Evolutionary conservation across 2,888 invertebrate species (phyloP).

Genomic region (Archaeoteleia sp.): DNA sequence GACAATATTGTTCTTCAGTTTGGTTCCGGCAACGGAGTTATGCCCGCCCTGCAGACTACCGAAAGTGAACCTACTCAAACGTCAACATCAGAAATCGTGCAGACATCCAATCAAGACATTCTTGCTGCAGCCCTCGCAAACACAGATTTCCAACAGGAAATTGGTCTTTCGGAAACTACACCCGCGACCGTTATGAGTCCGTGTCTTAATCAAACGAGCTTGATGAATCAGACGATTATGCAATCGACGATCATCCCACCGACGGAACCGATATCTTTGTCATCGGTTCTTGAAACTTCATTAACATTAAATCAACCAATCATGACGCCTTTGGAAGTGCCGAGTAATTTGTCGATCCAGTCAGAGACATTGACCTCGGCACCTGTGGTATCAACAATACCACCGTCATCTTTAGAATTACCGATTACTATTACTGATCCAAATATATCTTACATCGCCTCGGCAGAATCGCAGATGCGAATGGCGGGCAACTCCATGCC

Average conservation of each 20-base stretch:
- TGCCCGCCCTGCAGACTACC: slow-evolving; percentile 59
- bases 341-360: slow-evolving; percentile 76
- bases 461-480: slow-evolving; percentile 60
- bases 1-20: slow-evolving; percentile 77
- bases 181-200: slow-evolving; percentile 74
- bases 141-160: slow-evolving; percentile 82
- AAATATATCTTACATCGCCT: slow-evolving; percentile 76
- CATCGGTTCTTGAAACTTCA: slow-evolving; percentile 85
- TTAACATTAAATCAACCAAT: slow-evolving; percentile 86
- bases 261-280: slow-evolving; percentile 76
- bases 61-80: slow-evolving; percentile 74
- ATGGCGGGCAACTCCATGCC: slow-evolving; percentile 69
- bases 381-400: slow-evolving; percentile 76
- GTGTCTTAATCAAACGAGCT: slow-evolving; percentile 77
- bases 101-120: slow-evolving; percentile 80
- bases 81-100: slow-evolving; percentile 60
- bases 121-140: slow-evolving; percentile 85
- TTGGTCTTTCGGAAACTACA: slow-evolving; percentile 67
- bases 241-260: slow-evolving; percentile 77
- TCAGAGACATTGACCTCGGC: slow-evolving; percentile 71
- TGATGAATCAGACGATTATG: slow-evolving; percentile 78
- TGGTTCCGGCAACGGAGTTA: slow-evolving; percentile 70
- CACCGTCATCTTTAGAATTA: slow-evolving; percentile 83
- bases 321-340: slow-evolving; percentile 87
- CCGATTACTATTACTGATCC: slow-evolving; percentile 88